Conservation (phyloP, 1,140 invertebrate species). For the Harpegnathos saltator region DNA sequence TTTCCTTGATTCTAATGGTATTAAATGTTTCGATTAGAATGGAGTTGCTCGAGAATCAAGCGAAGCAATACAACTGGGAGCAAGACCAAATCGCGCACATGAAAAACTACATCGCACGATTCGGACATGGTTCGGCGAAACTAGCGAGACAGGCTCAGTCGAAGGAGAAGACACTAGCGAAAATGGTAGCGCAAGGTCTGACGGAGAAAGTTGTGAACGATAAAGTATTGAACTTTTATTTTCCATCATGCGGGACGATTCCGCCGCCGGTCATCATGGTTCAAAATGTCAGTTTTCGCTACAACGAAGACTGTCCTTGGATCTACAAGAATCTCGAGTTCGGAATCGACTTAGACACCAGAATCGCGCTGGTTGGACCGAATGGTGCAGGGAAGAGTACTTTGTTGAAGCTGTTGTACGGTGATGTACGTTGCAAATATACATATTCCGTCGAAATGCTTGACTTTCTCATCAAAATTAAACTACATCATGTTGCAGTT, state of each 20-base stretch:
- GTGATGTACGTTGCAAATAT: slow-evolving; percentile 90
- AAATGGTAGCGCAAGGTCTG: slow-evolving; percentile 99
- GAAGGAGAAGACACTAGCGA: slow-evolving; percentile 99
- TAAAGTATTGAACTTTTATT: slow-evolving; percentile 97
- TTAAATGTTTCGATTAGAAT: slow-evolving; percentile 85
- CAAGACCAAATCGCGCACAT: slow-evolving; percentile 99
- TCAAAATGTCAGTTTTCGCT: slow-evolving; percentile 98
- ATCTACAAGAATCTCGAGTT: slow-evolving; percentile 99
- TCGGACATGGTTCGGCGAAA: slow-evolving; percentile 99
- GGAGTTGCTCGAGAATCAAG: slow-evolving; percentile 99
- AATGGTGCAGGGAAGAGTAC: slow-evolving; percentile 99
- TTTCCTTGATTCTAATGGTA: not conserved
- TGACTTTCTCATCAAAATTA: not conserved
- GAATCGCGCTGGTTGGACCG: slow-evolving; percentile 98
- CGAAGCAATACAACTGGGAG: slow-evolving; percentile 99
- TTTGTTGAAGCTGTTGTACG: slow-evolving; percentile 97
- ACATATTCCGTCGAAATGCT: slow-evolving; percentile 4
- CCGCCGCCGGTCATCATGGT: slow-evolving; percentile 99
- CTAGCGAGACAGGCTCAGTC: slow-evolving; percentile 99
- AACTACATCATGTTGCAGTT: slow-evolving; percentile 87
- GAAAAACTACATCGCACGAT: slow-evolving; percentile 99
- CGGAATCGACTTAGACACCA: slow-evolving; percentile 99
- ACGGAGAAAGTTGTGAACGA: slow-evolving; percentile 97
- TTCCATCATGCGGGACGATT: slow-evolving; percentile 97
- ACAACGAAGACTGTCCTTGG: slow-evolving; percentile 93